These are phyloP conservation scores for Belonocnema kinseyi DNA, from an alignment of 1,140 invertebrate genomes.

Conservation along the genomic window DNA sequence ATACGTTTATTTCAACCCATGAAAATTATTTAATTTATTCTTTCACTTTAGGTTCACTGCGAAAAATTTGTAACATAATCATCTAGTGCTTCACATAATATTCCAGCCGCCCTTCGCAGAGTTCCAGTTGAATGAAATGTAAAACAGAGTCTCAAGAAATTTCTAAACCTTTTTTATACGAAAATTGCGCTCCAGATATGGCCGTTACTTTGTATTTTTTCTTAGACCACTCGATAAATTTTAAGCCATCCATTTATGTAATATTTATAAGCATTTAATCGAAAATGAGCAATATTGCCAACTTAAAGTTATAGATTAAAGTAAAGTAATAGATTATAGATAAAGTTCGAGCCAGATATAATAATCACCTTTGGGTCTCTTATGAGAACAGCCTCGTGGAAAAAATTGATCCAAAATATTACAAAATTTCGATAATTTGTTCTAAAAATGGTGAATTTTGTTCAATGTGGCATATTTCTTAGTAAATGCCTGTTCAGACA, in stretches of 20 bases:
- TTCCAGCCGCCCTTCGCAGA: constrained; percentile 55
- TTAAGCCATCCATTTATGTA: constrained; percentile 60
- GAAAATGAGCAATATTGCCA: constrained; percentile 14
- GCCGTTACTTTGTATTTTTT: constrained; percentile 70
- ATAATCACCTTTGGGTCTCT: constrained; percentile 76
- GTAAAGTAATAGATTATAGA: no score
- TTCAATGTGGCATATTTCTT: not conserved
- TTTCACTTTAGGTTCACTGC: no score
- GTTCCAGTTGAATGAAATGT: constrained; percentile 70
- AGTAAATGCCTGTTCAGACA: not conserved
- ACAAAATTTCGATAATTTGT: constrained; percentile 73
- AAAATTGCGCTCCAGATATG: constrained; percentile 75
- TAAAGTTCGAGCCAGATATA: constrained; percentile 79
- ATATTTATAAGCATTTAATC: not conserved
- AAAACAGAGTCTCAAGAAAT: constrained; percentile 73
- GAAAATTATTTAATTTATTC: no score
- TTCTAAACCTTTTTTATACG: constrained; percentile 61
- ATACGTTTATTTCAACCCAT: no score
- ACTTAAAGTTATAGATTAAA: no score
- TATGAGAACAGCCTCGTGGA: constrained; percentile 71
- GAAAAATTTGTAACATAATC: constrained; percentile 36
- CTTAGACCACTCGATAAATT: constrained; percentile 69
- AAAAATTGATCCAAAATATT: constrained; percentile 68
- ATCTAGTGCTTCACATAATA: constrained; percentile 57
- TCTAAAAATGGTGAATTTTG: constrained; percentile 52